phyloP scores from a whole-genome alignment of 2,113 vertebrate species.

The Lepisosteus oculatus region DNA sequence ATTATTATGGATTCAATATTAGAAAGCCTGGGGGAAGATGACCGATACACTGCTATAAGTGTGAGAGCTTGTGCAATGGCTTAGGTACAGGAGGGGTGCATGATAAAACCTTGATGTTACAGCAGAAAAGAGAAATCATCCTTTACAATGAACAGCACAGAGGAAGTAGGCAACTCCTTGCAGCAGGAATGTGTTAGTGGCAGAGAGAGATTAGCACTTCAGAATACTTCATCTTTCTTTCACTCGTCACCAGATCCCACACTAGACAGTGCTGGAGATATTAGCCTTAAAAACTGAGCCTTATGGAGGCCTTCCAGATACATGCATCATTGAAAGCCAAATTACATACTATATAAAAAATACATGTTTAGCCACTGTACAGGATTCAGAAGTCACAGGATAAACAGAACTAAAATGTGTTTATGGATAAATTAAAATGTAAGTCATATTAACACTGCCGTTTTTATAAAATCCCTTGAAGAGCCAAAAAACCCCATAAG shows the following conservation, averaged over 20 bases:
- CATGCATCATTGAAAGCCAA: too few relatives aligned
- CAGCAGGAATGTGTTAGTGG: not conserved
- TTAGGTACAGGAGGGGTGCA: constrained; percentile 51
- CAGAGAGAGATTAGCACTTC: too few relatives aligned
- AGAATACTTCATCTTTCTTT: not conserved
- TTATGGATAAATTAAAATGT: too few relatives aligned
- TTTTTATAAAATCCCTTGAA: too few relatives aligned
- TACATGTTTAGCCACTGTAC: too few relatives aligned
- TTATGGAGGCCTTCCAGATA: not conserved
- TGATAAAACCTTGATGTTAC: constrained; percentile 38
- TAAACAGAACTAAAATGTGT: too few relatives aligned
- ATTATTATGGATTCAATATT: constrained; percentile 31
- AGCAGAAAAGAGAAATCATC: constrained; percentile 31
- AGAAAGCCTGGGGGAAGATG: constrained; percentile 57
- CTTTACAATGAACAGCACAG: not conserved
- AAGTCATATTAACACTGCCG: too few relatives aligned
- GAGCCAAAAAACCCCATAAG: too few relatives aligned
- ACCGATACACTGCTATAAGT: constrained; percentile 58
- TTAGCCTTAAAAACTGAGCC: not conserved
- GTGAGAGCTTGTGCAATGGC: constrained; percentile 74
- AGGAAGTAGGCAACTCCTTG: not conserved
- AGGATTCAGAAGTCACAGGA: too few relatives aligned
- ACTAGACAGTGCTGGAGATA: not conserved
- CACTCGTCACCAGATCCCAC: not conserved
- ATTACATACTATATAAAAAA: too few relatives aligned